A percentile compares a stretch with the other conserved stretches of the same genome.
These are phyloP conservation scores for Drosophila recens DNA, from an alignment of 2,888 invertebrate genomes.

Conservation along the genomic window DNA sequence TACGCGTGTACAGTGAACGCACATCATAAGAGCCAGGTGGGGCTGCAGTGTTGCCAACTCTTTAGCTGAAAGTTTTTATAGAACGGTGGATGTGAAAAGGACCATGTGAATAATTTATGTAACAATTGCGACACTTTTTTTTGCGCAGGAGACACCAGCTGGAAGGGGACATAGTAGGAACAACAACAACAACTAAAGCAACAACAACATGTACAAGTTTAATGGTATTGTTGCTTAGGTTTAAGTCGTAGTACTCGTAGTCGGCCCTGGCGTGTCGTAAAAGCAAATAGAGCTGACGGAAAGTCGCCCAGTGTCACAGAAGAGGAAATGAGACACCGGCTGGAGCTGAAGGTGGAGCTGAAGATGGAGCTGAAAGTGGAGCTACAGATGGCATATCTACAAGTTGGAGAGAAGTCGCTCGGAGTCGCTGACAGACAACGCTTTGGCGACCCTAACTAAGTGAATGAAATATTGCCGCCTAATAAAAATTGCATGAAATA, in stretches of 20 bases:
- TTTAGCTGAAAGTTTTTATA: conserved; percentile 57
- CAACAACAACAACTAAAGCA: conserved; percentile 12
- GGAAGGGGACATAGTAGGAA: conserved; percentile 1
- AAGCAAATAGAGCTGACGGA: conserved; percentile 74
- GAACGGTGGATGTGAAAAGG: conserved; percentile 28
- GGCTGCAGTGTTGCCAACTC: conserved; percentile 58
- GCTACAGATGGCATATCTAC: conserved; percentile 24
- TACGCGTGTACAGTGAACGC: conserved; percentile 16
- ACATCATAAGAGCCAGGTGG: conserved; percentile 40
- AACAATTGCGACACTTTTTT: conserved; percentile 79
- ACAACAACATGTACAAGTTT: conserved; percentile 62
- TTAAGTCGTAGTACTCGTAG: conserved; percentile 38
- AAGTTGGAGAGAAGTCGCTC: not conserved
- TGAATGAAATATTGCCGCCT: conserved; percentile 78
- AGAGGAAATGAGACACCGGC: not conserved
- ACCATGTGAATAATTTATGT: conserved; percentile 76
- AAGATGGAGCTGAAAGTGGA: not conserved
- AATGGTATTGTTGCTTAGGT: conserved; percentile 78
- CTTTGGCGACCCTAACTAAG: conserved; percentile 64
- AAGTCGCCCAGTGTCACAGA: conserved; percentile 9
- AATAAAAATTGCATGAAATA: conserved; percentile 80
- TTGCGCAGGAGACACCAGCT: conserved; percentile 8
- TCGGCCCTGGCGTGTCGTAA: conserved; percentile 72
- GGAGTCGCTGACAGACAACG: conserved; percentile 52
- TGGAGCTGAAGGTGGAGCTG: not conserved